Evolutionary conservation across 2,797 vertebrate species (phyloP), one percentile per base, ranked within the genome.

Genomic region (Onychomys torridus): DNA sequence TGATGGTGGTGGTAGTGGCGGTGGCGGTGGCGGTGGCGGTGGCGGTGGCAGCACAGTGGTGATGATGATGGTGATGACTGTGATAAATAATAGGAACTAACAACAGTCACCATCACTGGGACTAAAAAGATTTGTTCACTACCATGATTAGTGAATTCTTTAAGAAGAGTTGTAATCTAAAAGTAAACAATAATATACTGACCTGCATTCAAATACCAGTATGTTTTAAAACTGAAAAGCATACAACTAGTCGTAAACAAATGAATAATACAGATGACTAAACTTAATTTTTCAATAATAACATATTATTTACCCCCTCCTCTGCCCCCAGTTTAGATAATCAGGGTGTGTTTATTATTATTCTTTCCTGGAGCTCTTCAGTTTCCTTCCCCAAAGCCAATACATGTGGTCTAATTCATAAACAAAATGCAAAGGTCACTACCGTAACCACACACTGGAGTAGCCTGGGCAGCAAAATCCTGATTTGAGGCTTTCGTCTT

Each of bases 331-430:
- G 55, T 34, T 63, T 46, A 81, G n/a, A 85, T 7, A 93, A 73
- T 37, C 40, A 82, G 12, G n/a, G 46, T 27, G 12, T 77, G 49
- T 73, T 91, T 87, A n/a, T 61, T 92, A 82, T 65, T 89, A 69
- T 32, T 75, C 34, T 82, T 76, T 91, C 0, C 13, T 73, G 65
- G 17, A 84, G 55, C 27, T 73, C 86, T 94, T 29, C 32, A 89
- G 67, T 91, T 73, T 81, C 73, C 71, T 92, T 96, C 84, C 49
- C 40, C 65, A 92, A 95, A 94, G 37, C 27, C n/a, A 34, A 91
- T 29, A 49, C 1, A 2, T 27, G 16, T 19, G 63, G 40, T 93
- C 46, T 43, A n/a, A 88, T 71, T 85, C 89, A 59, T 61, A 96
- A 93, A 29, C 75, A 88, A 94, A 90, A 88, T 34, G 27, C 71